phyloP scores from a whole-genome alignment of 2,113 vertebrate species.

The Apodemus speciosus region DNA sequence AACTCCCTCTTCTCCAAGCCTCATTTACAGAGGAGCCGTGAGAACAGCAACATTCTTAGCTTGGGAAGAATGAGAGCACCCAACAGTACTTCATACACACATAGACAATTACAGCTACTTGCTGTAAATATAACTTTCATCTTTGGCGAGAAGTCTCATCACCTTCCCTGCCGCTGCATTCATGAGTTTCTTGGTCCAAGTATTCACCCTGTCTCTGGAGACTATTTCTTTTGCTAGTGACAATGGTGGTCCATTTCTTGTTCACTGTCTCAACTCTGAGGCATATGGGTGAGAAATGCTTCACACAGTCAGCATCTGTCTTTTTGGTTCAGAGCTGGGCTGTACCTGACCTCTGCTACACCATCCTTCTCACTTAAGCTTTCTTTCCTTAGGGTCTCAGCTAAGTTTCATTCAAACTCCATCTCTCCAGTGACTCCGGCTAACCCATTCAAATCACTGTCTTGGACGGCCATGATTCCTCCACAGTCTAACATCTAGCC shows the following conservation, averaged over 20 bases:
- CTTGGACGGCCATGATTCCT: background rate
- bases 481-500: background rate
- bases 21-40: conserved; percentile 14
- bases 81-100: background rate
- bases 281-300: background rate
- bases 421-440: conserved; percentile 41
- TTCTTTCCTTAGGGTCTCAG: conserved; percentile 1
- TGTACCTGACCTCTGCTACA: background rate
- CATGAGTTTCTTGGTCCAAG: background rate
- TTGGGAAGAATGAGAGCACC: conserved; percentile 24
- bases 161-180: background rate
- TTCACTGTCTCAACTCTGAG: conserved; percentile 7
- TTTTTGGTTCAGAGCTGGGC: conserved; percentile 4
- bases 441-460: background rate
- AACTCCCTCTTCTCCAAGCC: conserved; percentile 1
- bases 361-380: background rate
- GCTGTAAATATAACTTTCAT: conserved; percentile 47
- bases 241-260: background rate
- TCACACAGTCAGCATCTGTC: background rate
- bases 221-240: background rate
- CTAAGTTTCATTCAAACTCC: conserved; percentile 26
- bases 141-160: conserved; percentile 10
- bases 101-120: background rate
- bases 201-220: background rate
- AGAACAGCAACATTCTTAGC: conserved; percentile 28